phyloP scores from a whole-genome alignment of 2,797 vertebrate species.

The Eospalax fontanierii region DNA sequence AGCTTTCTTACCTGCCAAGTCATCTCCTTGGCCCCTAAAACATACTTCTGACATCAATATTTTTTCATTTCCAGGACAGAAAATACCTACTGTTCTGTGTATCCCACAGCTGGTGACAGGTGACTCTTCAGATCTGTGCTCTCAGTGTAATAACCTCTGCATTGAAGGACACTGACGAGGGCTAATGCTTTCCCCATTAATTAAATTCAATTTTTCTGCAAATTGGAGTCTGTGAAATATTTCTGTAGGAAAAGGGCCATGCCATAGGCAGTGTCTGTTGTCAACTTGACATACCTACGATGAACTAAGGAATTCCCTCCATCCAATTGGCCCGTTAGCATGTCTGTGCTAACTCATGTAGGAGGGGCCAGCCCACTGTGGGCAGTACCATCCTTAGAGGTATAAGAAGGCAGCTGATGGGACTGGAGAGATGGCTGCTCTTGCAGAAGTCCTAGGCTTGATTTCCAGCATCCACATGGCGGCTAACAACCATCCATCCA shows the following conservation, averaged over 20 bases:
- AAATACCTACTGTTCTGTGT: conserved; percentile 90
- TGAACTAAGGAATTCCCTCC: too few species aligned
- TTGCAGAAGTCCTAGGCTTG: too few species aligned
- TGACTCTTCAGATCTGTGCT: conserved; percentile 61
- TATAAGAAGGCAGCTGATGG: too few species aligned
- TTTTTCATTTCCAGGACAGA: conserved; percentile 78
- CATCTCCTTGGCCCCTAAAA: not conserved
- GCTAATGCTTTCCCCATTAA: not conserved
- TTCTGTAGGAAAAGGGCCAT: not conserved
- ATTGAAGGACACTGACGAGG: conserved; percentile 1
- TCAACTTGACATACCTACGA: too few species aligned
- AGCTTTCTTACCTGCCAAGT: not conserved
- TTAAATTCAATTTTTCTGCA: conserved; percentile 5
- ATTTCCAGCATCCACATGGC: too few species aligned
- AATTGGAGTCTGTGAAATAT: not conserved
- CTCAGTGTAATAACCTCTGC: conserved; percentile 91
- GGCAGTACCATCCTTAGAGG: too few species aligned
- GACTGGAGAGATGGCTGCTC: too few species aligned
- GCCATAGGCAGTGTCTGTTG: too few species aligned
- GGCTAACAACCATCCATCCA: too few species aligned
- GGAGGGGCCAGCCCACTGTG: too few species aligned
- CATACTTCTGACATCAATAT: conserved; percentile 11
- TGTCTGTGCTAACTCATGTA: too few species aligned
- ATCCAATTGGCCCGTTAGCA: too few species aligned
- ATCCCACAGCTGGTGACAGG: conserved; percentile 89